Conservation (phyloP, 2,888 invertebrate species). For the Callosobruchus maculatus region DNA sequence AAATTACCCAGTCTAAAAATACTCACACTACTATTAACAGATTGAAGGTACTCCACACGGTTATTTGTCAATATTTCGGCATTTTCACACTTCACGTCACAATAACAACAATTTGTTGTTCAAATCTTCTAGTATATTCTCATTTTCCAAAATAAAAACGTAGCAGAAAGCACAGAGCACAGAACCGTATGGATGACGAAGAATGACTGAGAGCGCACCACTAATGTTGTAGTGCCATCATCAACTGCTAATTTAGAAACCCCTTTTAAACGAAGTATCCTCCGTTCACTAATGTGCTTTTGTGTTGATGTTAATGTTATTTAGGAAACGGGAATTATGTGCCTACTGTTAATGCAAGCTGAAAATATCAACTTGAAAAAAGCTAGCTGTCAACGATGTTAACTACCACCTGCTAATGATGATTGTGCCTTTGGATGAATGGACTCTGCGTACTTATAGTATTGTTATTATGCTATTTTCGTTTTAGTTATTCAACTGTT, state of each 20-base stretch:
- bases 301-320: slow-evolving; percentile 41
- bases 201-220: slow-evolving; percentile 42
- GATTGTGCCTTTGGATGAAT: neutral
- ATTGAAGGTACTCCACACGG: no score
- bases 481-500: no score
- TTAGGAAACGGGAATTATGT: neutral
- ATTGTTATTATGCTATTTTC: neutral
- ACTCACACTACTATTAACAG: no score
- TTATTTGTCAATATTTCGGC: no score
- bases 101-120: no score
- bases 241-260: slow-evolving; percentile 51
- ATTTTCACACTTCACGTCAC: no score
- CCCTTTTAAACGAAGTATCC: slow-evolving; percentile 49
- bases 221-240: slow-evolving; percentile 47
- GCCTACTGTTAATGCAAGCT: neutral
- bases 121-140: no score
- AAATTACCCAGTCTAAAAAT: no score
- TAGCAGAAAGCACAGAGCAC: no score
- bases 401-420: neutral
- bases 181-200: slow-evolving; percentile 38
- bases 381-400: neutral
- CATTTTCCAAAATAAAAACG: no score
- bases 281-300: slow-evolving; percentile 48
- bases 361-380: neutral
- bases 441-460: neutral